Evolutionary conservation across 1,140 invertebrate genomes (phyloP), one percentile per base, ranked within the genome.

Genomic region (Ditylenchus dipsaci): DNA sequence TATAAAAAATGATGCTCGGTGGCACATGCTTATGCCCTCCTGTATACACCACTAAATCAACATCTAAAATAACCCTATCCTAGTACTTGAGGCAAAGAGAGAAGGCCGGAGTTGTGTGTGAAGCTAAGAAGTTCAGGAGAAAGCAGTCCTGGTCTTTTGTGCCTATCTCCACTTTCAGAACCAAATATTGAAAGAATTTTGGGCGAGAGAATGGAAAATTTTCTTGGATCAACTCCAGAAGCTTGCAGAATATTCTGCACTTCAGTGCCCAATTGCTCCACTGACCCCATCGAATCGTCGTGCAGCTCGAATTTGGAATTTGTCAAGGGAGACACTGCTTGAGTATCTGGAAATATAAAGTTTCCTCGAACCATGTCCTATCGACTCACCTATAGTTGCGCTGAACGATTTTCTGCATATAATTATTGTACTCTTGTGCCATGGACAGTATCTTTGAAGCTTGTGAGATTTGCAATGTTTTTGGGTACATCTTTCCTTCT

Each of bases 391-490:
- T 53, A 15, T 7, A 19, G 23, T 53, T 53, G 49, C 15, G 3
- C 15, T 53, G 3, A 53, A 26, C 23, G 3, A 26, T 3, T 17
- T 26, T 19, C 15, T 53, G 3, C 49, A 53, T 53, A 15, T 53
- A 53, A 8, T 8, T 21, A 26, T 53, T 53, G 49, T 53, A 53
- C 23, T 26, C 23, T 8, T 53, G n/a, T 53, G 49, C 49, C 49
- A 53, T 53, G 23, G 49, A 53, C 3, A 53, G 15, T 53, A 53
- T 8, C 49, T 19, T 15, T 53, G 49, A 7, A 53, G 49, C 15
- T 53, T 53, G n/a, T 53, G n/a, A 53, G n/a, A 26, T 53, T 53
- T 21, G n/a, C 49, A 53, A 53, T 21, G 49, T 53, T 53, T 53
- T 26, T 38, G 33, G 33, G 33, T 11, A 38, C 11, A 5, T 3